These are phyloP conservation scores for Calycopis cecrops DNA, from an alignment of 1,140 invertebrate species.

Conservation along the genomic window DNA sequence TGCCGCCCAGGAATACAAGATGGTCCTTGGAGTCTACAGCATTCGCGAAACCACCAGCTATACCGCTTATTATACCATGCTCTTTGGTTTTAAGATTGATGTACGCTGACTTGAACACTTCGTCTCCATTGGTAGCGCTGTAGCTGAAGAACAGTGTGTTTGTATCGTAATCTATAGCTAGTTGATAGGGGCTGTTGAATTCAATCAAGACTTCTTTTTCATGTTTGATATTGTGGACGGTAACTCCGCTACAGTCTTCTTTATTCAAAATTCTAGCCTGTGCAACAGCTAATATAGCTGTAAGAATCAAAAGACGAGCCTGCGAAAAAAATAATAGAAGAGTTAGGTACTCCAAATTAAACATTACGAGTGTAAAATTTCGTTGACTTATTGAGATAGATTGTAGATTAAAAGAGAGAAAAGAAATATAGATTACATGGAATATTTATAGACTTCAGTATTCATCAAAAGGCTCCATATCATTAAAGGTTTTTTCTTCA, in stretches of 20 bases:
- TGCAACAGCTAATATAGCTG: slow-evolving; percentile 20
- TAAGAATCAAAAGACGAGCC: slow-evolving; percentile 27
- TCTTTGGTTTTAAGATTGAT: slow-evolving; percentile 43
- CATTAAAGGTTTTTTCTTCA: no score
- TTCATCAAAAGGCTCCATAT: no score
- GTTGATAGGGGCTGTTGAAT: slow-evolving; percentile 42
- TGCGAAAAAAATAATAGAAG: slow-evolving; percentile 22
- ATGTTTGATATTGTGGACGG: slow-evolving; percentile 30
- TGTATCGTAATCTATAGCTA: slow-evolving; percentile 44
- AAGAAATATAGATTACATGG: no score
- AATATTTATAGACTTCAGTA: no score
- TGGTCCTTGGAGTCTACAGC: slow-evolving; percentile 35
- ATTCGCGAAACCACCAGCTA: slow-evolving; percentile 45
- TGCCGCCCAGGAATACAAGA: slow-evolving; percentile 42
- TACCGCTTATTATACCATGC: slow-evolving; percentile 30
- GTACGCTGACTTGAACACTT: slow-evolving; percentile 36
- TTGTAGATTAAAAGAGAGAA: no score
- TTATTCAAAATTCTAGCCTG: slow-evolving; percentile 19
- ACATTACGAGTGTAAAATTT: no score
- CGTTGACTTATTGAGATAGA: no score
- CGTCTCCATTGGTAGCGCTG: slow-evolving; percentile 20
- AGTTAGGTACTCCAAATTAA: no score
- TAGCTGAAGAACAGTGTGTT: slow-evolving; percentile 52
- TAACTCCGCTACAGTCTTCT: slow-evolving; percentile 33
- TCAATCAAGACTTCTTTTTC: slow-evolving; percentile 34